Conservation (phyloP, 2,797 vertebrate species). For the Myotis vivesi region DNA sequence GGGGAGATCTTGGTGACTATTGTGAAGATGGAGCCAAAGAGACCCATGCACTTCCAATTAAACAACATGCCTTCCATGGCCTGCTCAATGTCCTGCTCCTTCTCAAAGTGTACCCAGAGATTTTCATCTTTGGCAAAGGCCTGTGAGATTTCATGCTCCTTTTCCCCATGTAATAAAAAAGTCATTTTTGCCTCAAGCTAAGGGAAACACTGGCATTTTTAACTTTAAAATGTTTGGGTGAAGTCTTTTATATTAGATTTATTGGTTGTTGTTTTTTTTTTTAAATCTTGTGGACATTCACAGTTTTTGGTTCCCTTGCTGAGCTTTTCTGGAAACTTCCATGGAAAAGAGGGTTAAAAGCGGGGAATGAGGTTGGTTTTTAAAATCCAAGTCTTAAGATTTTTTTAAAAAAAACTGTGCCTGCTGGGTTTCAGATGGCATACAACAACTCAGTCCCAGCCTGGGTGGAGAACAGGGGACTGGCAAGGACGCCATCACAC, state of each 20-base stretch:
- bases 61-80: constrained; percentile 60
- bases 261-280: constrained; percentile 54
- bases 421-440: constrained; percentile 28
- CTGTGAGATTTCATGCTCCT: constrained; percentile 73
- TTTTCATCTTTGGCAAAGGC: constrained; percentile 67
- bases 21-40: constrained; percentile 47
- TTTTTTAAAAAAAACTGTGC: background rate
- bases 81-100: constrained; percentile 33
- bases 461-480: background rate
- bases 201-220: constrained; percentile 69
- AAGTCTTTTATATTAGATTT: constrained; percentile 53
- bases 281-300: constrained; percentile 52
- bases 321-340: constrained; percentile 47
- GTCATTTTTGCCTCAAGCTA: constrained; percentile 74
- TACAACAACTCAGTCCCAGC: background rate
- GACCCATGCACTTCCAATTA: constrained; percentile 73
- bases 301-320: constrained; percentile 45
- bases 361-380: background rate
- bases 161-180: constrained; percentile 69
- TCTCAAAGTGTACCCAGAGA: constrained; percentile 59
- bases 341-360: constrained; percentile 5
- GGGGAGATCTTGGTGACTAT: constrained; percentile 58
- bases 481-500: background rate
- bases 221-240: constrained; percentile 68
- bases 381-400: constrained; percentile 35